Evolutionary conservation across 1,140 invertebrate genomes (phyloP), one percentile per base, ranked within the genome.

Genomic region (Pollicipes pollicipes): DNA sequence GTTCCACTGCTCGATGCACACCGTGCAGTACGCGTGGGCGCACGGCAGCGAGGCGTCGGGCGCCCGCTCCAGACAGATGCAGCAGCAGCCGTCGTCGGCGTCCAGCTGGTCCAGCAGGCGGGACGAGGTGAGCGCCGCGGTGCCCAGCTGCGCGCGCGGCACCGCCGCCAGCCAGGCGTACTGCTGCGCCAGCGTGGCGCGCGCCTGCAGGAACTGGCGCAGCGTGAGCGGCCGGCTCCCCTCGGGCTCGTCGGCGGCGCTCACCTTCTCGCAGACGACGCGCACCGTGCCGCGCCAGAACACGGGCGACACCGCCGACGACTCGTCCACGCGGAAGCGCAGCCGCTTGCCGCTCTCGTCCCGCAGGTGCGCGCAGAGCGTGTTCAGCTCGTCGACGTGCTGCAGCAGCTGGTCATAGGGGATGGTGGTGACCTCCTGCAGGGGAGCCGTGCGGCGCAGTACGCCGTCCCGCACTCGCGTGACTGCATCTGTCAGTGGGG

Each of bases 1-100:
- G 80, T 78, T 85, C 87, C 87, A 88, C 79, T 85, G 83, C 76
- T 88, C 85, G 74, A 88, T 87, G 77, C 87, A 88, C 32, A 81
- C 80, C 64, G 83, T 78, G 78, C 87, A 88, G 78, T 87, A 88
- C 70, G 81, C 83, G 78, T 88, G 87, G 29, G 83, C 80, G 77
- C 87, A 88, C 17, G 86, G 85, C 31, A 88, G 78, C 72, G 84
- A 84, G 66, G 87, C 80, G 75, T 88, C 85, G 10, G 85, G 84
- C 75, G 83, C 83, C 37, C 84, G 77, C 76, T 88, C 87, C 77
- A 88, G 83, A 79, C 87, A 88, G 74, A 88, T 88, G 76, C 85
- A 85, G 78, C 87, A 88, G 64, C 64, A 66, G 64, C 64, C 64
- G n/a, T 66, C 64, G 28, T 27, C 64, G 17, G n/a, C n/a, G 64